Conservation (phyloP, 1,140 invertebrate genomes). For the Pogonomyrmex barbatus region DNA sequence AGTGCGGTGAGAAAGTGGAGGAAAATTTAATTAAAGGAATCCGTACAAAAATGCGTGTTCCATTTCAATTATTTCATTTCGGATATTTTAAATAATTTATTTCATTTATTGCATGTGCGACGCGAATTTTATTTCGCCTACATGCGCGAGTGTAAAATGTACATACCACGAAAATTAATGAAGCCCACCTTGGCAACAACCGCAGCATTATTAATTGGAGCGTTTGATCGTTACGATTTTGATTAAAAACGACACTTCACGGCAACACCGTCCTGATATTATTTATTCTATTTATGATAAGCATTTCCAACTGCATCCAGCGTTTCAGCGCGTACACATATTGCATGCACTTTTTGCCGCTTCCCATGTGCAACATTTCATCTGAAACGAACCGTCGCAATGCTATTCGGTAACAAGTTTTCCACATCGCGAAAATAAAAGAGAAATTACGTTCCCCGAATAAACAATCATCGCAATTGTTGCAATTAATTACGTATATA, state of each 20-base stretch:
- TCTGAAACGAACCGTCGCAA: not conserved
- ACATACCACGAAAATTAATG: slow-evolving; percentile 35
- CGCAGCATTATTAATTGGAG: slow-evolving; percentile 23
- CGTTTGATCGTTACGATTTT: slow-evolving; percentile 42
- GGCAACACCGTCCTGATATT: not conserved
- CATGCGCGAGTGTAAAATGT: not conserved
- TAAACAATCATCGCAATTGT: slow-evolving; percentile 23
- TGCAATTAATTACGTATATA: slow-evolving; percentile 22
- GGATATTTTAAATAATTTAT: slow-evolving; percentile 39
- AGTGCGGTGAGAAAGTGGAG: not conserved
- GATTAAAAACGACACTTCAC: slow-evolving; percentile 32
- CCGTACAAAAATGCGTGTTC: slow-evolving; percentile 10
- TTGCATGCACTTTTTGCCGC: slow-evolving; percentile 8
- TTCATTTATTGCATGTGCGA: not conserved
- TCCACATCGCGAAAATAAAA: slow-evolving; percentile 2
- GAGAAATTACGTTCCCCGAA: not conserved
- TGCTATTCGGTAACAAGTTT: slow-evolving; percentile 13
- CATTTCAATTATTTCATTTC: slow-evolving; percentile 36
- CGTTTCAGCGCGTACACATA: slow-evolving; percentile 6
- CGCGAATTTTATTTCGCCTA: slow-evolving; percentile 19
- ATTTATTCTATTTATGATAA: slow-evolving; percentile 40
- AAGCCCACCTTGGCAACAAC: slow-evolving; percentile 23
- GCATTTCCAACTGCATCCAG: not conserved
- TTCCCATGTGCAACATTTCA: not conserved
- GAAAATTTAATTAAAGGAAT: slow-evolving; percentile 53